Evolutionary conservation across 2,797 vertebrate genomes (phyloP), one percentile per base, ranked within the genome.

Genomic region (Orestias chungarensis): DNA sequence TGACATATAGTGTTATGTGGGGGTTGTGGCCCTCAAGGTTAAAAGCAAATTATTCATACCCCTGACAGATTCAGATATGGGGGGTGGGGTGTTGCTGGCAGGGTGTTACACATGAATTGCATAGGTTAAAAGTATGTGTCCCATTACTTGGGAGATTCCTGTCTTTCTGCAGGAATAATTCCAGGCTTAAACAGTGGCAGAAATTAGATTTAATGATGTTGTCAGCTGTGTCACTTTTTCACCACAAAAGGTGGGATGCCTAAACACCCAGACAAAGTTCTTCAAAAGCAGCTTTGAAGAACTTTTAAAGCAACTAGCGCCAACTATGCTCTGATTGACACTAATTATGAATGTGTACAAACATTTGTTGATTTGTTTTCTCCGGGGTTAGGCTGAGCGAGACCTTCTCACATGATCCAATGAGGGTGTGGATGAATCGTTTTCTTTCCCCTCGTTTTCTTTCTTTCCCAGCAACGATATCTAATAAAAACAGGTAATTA

Each of bases 301-400:
- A 66, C 10, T 29, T 49, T 47, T 47, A 47, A 46, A 66, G 6
- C 20, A 66, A 33, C 31, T 66, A 33, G 18, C 49, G 29, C 64
- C 14, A 33, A 33, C 59, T 31, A 66, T 66, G 18, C 31, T 31
- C 64, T 47, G 64, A 66, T 29, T 66, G 64, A 46, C 64, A 47
- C 42, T 31, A 66, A 66, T 46, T 47, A 31, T 17, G 27, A 6
- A 29, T 29, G 64, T 46, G 27, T 44, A 66, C 43, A 66, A 66
- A 47, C 43, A 46, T 66, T 29, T 62, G 59, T 62, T 40, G 55
- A 62, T 62, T 66, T 46, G 64, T 66, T 66, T 66, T 23, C 64
- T 66, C 35, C 35, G 40, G n/a, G 59, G 59, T 62, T 47, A 47
- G 1, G 27, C 29, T 0, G 27, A 33, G 27, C 27, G 31, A 10